Evolutionary conservation across 2,113 vertebrate genomes (phyloP).

Genomic region (Daphoenositta chrysoptera): DNA sequence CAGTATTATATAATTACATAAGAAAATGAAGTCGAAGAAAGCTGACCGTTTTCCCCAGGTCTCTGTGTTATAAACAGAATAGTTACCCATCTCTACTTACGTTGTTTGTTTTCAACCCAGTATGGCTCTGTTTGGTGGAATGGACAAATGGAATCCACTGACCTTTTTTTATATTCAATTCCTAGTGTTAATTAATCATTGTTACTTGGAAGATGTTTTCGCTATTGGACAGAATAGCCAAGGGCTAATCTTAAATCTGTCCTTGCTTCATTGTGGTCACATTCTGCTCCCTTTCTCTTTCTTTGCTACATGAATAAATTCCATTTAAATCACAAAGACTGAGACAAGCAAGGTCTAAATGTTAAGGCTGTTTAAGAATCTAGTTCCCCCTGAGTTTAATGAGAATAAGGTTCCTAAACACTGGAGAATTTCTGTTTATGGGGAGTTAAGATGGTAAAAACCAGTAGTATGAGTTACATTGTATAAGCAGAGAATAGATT

Average conservation of each 20-base stretch:
- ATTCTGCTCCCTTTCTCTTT: background rate
- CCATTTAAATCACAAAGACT: background rate
- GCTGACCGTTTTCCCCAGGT: background rate
- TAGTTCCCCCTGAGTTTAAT: background rate
- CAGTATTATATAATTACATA: conserved; percentile 16
- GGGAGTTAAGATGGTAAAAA: background rate
- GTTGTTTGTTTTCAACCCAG: background rate
- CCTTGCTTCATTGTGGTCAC: background rate
- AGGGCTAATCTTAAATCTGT: background rate
- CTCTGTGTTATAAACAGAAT: background rate
- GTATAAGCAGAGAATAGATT: background rate
- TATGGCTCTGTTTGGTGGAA: background rate
- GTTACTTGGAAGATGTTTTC: background rate
- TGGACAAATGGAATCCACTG: background rate
- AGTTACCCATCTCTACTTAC: background rate
- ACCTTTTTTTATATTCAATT: background rate
- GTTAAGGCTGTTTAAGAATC: background rate
- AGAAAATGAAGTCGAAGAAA: conserved; percentile 18
- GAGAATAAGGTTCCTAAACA: background rate
- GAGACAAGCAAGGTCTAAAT: background rate
- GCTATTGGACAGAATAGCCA: background rate
- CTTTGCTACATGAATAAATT: background rate
- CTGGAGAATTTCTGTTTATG: background rate
- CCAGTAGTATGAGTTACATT: background rate
- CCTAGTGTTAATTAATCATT: conserved; percentile 11